Evolutionary conservation across 2,888 invertebrate species (phyloP).

Genomic region (Philhelius pedissequus): DNA sequence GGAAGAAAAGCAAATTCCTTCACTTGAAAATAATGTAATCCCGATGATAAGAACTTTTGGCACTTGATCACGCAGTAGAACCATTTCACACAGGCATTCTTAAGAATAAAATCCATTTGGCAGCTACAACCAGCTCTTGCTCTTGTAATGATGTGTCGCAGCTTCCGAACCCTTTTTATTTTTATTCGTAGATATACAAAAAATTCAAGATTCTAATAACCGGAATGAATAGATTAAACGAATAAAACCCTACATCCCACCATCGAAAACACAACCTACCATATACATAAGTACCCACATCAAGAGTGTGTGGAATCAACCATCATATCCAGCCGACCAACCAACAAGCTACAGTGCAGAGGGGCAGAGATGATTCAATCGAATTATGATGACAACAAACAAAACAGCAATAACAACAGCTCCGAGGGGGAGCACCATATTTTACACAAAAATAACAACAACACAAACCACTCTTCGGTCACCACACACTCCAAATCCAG

Average conservation of each 20-base stretch:
- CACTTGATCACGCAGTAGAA: background rate
- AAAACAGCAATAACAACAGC: background rate
- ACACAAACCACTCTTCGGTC: background rate
- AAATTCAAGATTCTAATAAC: constrained; percentile 37
- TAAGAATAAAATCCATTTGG: background rate
- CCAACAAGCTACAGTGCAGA: background rate
- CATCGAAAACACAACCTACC: constrained; percentile 5
- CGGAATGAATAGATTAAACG: constrained; percentile 51
- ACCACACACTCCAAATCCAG: constrained; percentile 4
- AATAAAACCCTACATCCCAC: constrained; percentile 20
- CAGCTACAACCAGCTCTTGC: background rate
- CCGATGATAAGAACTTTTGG: constrained; percentile 12
- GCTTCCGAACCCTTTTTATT: constrained; percentile 4
- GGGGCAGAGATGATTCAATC: constrained; percentile 36
- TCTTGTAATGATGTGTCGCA: constrained; percentile 19
- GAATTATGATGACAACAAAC: background rate
- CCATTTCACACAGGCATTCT: background rate
- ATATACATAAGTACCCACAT: constrained; percentile 16
- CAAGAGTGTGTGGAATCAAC: constrained; percentile 18
- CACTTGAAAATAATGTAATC: background rate
- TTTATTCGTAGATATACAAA: background rate
- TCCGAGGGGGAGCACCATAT: background rate
- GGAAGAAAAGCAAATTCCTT: background rate
- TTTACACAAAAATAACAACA: background rate
- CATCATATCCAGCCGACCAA: background rate